A percentile compares a stretch with the other conserved stretches of the same genome.
Evolutionary conservation across 1,140 invertebrate genomes (phyloP).

Genomic region (Papilio helenus): DNA sequence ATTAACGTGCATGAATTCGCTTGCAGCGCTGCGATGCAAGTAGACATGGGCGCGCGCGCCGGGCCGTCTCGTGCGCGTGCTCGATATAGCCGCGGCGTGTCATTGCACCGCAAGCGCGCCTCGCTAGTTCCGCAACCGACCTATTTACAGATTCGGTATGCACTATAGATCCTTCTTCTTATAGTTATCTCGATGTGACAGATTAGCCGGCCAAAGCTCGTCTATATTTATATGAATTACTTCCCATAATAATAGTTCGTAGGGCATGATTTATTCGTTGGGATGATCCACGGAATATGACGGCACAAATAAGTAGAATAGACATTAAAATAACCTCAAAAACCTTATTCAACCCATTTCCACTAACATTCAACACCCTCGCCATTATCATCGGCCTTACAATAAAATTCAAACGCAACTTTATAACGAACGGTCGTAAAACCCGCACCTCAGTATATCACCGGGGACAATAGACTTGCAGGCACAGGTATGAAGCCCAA

Average conservation of each 20-base stretch:
- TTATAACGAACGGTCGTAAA: background rate
- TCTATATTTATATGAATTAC: background rate
- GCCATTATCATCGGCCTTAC: background rate
- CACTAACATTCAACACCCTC: background rate
- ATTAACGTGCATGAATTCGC: background rate
- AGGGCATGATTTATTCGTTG: too few species aligned
- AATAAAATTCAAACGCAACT: conserved; percentile 19
- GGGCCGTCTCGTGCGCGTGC: conserved; percentile 46
- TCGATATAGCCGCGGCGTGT: conserved; percentile 40
- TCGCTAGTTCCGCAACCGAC: conserved; percentile 18
- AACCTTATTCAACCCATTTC: background rate
- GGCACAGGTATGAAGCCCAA: conserved; percentile 55
- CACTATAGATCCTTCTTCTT: background rate
- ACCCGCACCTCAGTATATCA: background rate
- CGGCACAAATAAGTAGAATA: background rate
- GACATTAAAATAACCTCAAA: background rate
- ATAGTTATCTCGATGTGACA: background rate
- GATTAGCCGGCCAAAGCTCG: background rate
- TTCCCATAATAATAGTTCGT: too few species aligned
- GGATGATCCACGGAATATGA: too few species aligned
- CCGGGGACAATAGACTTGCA: conserved; percentile 17
- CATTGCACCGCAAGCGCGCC: conserved; percentile 12
- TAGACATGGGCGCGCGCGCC: conserved; percentile 39
- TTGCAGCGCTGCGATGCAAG: background rate
- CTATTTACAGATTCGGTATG: conserved; percentile 12